A percentile compares a stretch with the other conserved stretches of the same genome.
phyloP scores from a whole-genome alignment of 2,888 invertebrate genomes.

The Tortricodes alternella region DNA sequence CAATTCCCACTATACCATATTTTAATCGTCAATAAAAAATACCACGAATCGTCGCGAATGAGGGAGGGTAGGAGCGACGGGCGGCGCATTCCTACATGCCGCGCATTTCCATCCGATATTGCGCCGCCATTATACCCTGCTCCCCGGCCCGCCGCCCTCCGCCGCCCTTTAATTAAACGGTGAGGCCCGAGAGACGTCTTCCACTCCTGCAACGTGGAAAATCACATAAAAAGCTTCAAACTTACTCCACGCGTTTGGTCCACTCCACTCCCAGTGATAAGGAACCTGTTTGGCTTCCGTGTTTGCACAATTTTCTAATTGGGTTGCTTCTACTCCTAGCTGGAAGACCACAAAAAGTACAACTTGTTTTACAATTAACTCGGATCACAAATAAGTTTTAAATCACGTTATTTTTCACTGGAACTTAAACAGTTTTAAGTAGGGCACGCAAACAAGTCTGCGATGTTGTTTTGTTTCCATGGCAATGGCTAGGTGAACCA shows the following conservation, averaged over 20 bases:
- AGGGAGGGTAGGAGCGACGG: slow-evolving; percentile 67
- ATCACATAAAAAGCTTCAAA: slow-evolving; percentile 77
- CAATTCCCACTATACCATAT: slow-evolving; percentile 67
- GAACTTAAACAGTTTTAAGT: slow-evolving; percentile 1
- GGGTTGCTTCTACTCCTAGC: neutral
- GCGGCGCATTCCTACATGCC: slow-evolving; percentile 83
- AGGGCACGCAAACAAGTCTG: slow-evolving; percentile 39
- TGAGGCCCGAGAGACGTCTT: slow-evolving; percentile 78
- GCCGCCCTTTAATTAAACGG: slow-evolving; percentile 82
- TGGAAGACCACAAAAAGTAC: neutral
- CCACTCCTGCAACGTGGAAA: slow-evolving; percentile 74
- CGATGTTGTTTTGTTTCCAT: slow-evolving; percentile 61
- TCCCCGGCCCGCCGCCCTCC: slow-evolving; percentile 63
- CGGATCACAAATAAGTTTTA: slow-evolving; percentile 1
- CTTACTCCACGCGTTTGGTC: slow-evolving; percentile 53
- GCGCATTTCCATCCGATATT: slow-evolving; percentile 83
- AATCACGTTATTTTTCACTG: slow-evolving; percentile 2
- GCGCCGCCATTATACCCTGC: slow-evolving; percentile 81
- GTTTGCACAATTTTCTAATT: slow-evolving; percentile 25
- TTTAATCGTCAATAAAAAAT: slow-evolving; percentile 81
- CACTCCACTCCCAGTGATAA: slow-evolving; percentile 54
- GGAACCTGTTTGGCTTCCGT: slow-evolving; percentile 43
- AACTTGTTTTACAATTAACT: neutral
- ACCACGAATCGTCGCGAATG: slow-evolving; percentile 79
- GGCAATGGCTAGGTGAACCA: slow-evolving; percentile 68